Conservation (phyloP, 2,888 invertebrate species). For the Drosophila tanythrix region DNA sequence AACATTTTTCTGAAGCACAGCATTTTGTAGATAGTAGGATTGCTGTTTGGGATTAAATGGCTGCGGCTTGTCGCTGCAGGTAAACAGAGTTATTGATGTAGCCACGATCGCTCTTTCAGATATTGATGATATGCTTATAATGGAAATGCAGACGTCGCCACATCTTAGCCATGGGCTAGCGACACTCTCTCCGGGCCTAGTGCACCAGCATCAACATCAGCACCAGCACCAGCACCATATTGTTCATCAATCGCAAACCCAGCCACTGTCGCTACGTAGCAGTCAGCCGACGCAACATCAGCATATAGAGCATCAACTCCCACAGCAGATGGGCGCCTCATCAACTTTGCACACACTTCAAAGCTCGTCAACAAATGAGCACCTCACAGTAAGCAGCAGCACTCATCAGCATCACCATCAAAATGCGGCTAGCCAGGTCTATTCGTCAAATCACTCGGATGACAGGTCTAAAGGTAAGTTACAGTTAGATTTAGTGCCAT, state of each 20-base stretch:
- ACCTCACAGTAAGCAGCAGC: constrained; percentile 30
- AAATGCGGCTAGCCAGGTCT: constrained; percentile 42
- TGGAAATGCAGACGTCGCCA: constrained; percentile 83
- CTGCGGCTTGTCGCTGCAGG: constrained; percentile 8
- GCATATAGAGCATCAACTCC: constrained; percentile 31
- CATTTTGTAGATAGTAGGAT: constrained; percentile 19
- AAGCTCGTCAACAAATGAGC: constrained; percentile 47
- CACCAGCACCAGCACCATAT: constrained; percentile 51
- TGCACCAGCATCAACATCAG: constrained; percentile 44
- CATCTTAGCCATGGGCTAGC: constrained; percentile 81
- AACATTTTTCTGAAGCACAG: not conserved
- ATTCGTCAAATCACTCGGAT: constrained; percentile 55
- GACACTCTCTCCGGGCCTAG: constrained; percentile 67
- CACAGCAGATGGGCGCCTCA: constrained; percentile 47
- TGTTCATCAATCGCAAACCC: constrained; percentile 37
- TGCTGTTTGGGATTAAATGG: not conserved
- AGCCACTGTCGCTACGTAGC: constrained; percentile 40
- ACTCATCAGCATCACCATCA: constrained; percentile 56
- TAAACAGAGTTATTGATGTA: constrained; percentile 19
- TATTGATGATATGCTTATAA: constrained; percentile 80
- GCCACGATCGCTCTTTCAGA: constrained; percentile 44
- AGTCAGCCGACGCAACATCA: constrained; percentile 39
- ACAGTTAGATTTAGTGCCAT: not conserved
- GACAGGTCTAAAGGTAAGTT: constrained; percentile 71
- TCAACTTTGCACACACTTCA: constrained; percentile 62